These are phyloP conservation scores for Eulithis prunata DNA, from an alignment of 2,888 invertebrate species.

Conservation along the genomic window DNA sequence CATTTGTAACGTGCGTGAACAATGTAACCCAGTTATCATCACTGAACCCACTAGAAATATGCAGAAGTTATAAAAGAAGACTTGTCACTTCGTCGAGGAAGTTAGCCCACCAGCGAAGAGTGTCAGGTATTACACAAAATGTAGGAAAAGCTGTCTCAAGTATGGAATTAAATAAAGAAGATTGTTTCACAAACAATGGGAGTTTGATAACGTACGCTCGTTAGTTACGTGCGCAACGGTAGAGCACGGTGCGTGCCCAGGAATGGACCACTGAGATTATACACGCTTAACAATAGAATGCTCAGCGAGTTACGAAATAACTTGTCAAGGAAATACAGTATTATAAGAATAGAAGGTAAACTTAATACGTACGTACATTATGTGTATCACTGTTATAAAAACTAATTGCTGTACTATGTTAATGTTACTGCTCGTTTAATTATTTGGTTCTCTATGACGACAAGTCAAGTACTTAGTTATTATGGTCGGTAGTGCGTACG, in stretches of 20 bases:
- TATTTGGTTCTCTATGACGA: not conserved
- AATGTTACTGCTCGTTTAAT: not conserved
- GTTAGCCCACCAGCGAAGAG: not conserved
- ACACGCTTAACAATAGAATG: slow-evolving; percentile 6
- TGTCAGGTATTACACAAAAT: not conserved
- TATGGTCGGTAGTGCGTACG: not conserved
- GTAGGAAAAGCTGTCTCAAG: slow-evolving; percentile 13
- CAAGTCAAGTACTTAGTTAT: too few relatives aligned
- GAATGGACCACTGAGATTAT: not conserved
- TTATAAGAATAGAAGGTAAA: not conserved
- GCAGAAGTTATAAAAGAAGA: too few relatives aligned
- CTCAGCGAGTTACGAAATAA: not conserved
- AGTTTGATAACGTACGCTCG: slow-evolving; percentile 11
- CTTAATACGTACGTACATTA: not conserved
- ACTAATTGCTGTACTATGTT: not conserved
- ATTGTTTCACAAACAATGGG: slow-evolving; percentile 22
- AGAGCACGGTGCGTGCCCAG: slow-evolving; percentile 1
- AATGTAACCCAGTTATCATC: too few relatives aligned
- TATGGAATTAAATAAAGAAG: slow-evolving; percentile 2
- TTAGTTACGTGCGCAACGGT: not conserved
- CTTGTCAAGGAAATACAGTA: not conserved
- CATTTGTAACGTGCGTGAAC: too few relatives aligned
- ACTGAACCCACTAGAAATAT: too few relatives aligned
- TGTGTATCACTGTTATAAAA: slow-evolving; percentile 1
- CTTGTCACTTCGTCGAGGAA: not conserved